Evolutionary conservation across 2,797 vertebrate species (phyloP).

Genomic region (Cynopterus sphinx): DNA sequence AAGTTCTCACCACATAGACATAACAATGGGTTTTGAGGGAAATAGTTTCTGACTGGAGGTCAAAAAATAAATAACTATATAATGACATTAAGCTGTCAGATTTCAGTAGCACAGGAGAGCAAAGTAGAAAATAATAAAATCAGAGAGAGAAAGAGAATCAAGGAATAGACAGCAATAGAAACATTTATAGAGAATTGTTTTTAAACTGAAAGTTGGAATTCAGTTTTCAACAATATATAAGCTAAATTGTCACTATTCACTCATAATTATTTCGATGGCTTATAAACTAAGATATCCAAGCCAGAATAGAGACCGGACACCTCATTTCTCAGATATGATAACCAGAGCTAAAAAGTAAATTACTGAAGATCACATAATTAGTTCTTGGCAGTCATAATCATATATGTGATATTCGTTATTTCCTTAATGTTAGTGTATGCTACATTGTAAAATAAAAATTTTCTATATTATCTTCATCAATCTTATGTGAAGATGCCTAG

Average conservation of each 20-base stretch:
- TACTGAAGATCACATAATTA: neutral
- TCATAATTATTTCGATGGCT: neutral
- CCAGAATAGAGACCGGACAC: neutral
- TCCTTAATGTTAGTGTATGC: neutral
- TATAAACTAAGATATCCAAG: neutral
- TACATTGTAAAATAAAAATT: neutral
- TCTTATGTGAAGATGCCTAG: neutral
- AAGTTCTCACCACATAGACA: neutral
- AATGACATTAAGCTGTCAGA: neutral
- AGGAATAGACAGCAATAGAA: neutral
- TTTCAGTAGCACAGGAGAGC: neutral
- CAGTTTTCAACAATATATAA: neutral
- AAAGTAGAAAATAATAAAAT: neutral
- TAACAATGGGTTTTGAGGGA: neutral
- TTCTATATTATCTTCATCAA: neutral
- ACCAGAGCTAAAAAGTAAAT: neutral
- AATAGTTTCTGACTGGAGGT: neutral
- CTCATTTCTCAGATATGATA: neutral
- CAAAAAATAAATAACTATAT: neutral
- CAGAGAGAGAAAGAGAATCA: neutral
- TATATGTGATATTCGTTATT: neutral
- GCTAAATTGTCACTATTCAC: neutral
- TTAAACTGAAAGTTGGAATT: neutral
- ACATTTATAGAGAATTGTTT: neutral
- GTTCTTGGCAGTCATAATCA: neutral